Evolutionary conservation across 2,113 vertebrate genomes (phyloP).

Genomic region (Bos javanicus): DNA sequence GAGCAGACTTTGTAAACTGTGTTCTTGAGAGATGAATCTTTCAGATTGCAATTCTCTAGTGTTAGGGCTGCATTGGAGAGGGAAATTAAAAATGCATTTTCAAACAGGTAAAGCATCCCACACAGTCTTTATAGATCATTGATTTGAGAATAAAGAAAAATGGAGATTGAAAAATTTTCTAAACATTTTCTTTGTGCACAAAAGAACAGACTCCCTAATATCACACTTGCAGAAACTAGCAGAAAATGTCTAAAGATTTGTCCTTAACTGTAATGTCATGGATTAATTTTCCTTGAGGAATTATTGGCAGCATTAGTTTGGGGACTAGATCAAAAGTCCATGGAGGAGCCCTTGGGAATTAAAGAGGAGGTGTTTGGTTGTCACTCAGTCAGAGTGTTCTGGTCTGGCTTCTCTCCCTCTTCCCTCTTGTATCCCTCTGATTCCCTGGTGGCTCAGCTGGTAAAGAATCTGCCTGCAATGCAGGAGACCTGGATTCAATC

Average conservation of each 20-base stretch:
- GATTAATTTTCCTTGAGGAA: background rate
- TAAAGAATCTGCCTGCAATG: background rate
- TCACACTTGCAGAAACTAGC: background rate
- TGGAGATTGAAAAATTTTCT: background rate
- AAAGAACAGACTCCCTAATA: background rate
- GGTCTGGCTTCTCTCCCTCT: background rate
- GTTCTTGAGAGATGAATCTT: background rate
- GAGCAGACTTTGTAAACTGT: background rate
- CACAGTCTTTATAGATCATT: background rate
- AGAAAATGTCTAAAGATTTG: conserved; percentile 43
- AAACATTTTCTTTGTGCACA: background rate
- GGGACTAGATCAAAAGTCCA: background rate
- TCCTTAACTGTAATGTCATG: background rate
- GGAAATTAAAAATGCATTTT: background rate
- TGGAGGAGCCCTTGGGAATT: background rate
- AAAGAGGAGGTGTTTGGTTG: background rate
- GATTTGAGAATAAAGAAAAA: background rate
- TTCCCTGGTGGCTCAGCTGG: background rate
- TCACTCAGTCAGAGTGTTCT: background rate
- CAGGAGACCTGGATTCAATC: fast-evolving
- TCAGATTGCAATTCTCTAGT: background rate
- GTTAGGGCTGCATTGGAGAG: background rate
- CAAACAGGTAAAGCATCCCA: background rate
- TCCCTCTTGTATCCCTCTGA: background rate
- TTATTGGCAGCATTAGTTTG: background rate